Percentiles rank a stretch among this genome's conserved stretches.
Conservation (phyloP, 2,113 vertebrate species). For the Chloroceryle aenea region DNA sequence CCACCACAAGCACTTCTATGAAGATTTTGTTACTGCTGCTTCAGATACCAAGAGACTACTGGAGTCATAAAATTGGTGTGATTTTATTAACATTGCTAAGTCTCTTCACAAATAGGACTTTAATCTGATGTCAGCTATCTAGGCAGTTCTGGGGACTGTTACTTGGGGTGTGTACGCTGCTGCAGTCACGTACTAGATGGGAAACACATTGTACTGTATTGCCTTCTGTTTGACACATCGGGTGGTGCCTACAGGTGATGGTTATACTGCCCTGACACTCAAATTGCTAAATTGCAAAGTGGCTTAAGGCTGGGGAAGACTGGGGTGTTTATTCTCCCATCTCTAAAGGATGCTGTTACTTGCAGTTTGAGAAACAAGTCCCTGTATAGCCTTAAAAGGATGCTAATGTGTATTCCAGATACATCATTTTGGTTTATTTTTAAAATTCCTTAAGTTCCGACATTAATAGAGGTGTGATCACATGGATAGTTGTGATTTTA, state of each 20-base stretch:
- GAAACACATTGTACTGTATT: neutral
- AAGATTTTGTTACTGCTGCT: conserved; percentile 31
- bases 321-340: neutral
- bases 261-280: neutral
- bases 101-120: neutral
- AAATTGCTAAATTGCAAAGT: neutral
- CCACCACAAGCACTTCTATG: neutral
- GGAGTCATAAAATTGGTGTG: neutral
- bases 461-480: neutral
- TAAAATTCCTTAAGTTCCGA: neutral
- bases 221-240: neutral
- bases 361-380: neutral
- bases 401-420: neutral
- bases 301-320: neutral
- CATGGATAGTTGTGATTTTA: neutral
- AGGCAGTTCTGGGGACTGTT: neutral
- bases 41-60: neutral
- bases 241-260: neutral
- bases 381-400: neutral
- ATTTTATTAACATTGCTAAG: neutral
- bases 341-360: neutral
- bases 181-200: fast-evolving
- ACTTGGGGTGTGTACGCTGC: neutral
- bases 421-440: neutral
- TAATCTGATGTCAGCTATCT: neutral